Evolutionary conservation across 2,888 invertebrate species (phyloP), one percentile per base, ranked within the genome.

Genomic region (Loripinus fragilis): DNA sequence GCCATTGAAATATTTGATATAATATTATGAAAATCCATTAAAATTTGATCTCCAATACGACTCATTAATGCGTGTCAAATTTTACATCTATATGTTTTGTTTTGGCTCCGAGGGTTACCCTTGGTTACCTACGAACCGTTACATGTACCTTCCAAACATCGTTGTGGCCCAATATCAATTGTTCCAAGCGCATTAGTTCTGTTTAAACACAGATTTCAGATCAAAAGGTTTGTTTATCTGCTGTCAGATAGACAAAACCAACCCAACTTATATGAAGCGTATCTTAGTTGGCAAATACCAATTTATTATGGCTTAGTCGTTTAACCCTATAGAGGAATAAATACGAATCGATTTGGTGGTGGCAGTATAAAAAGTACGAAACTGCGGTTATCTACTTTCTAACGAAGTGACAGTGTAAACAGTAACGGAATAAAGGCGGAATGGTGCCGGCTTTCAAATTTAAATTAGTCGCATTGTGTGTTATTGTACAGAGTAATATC

Each of bases 401-500:
- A 73, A 67, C 50, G 72, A 33, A 55, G 38, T 15, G 48, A 50
- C 42, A 77, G 48, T 68, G 77, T 80, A 80, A 80, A 80, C 77
- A 80, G 80, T 55, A 74, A 80, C 77, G 74, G 72, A 76, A 80
- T 76, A 80, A 80, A 78, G 35, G 67, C 30, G 55, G 38, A 28
- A 55, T 68, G 74, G 77, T 67, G 69, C 50, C 60, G 60, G 80
- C 77, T 80, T 80, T 80, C 74, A 77, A 74, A 80, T 80, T 80
- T 65, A 80, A 80, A 80, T 80, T 60, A 74, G 71, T 69, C 48
- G 66, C 67, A 75, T 80, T 77, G 72, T 77, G 64, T 23, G 25
- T n/a, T 42, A 77, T 74, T 74, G 77, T 77, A 45, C 30, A 67
- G 41, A 71, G 52, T 68, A 71, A 75, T 67, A 76, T 77, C 73